Evolutionary conservation across 2,113 vertebrate genomes (phyloP).

Genomic region (Rafetus swinhoei): DNA sequence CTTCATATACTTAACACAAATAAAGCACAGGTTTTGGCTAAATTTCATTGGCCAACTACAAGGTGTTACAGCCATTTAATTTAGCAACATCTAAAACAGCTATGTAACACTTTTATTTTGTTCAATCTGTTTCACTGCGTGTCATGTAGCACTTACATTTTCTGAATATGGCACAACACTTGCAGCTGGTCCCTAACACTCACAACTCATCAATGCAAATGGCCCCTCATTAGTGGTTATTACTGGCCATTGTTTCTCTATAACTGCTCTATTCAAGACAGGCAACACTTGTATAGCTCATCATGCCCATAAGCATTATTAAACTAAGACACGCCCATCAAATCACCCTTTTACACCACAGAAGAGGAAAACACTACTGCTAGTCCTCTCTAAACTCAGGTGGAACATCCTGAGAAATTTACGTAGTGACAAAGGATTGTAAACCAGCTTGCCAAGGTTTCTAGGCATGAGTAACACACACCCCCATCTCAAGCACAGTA

Average conservation of each 20-base stretch:
- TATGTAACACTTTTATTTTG: constrained; percentile 26
- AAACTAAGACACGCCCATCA: background rate
- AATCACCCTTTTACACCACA: background rate
- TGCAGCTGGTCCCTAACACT: constrained; percentile 50
- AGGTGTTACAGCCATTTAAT: constrained; percentile 35
- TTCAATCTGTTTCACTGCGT: background rate
- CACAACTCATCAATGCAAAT: background rate
- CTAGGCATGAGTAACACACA: background rate
- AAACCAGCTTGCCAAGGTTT: background rate
- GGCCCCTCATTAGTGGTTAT: background rate
- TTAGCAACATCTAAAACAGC: background rate
- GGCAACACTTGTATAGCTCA: background rate
- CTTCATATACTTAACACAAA: background rate
- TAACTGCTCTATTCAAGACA: background rate
- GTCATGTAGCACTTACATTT: constrained; percentile 26
- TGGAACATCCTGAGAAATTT: background rate
- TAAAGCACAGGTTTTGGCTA: constrained; percentile 5
- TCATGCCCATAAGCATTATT: background rate
- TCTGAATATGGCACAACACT: background rate
- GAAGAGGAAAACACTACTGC: background rate
- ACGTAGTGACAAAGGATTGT: background rate
- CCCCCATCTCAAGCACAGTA: background rate
- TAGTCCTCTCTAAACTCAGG: background rate
- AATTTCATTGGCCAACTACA: background rate
- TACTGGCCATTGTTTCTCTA: background rate